phyloP scores from a whole-genome alignment of 2,113 vertebrate genomes.

The Rostratula benghalensis region DNA sequence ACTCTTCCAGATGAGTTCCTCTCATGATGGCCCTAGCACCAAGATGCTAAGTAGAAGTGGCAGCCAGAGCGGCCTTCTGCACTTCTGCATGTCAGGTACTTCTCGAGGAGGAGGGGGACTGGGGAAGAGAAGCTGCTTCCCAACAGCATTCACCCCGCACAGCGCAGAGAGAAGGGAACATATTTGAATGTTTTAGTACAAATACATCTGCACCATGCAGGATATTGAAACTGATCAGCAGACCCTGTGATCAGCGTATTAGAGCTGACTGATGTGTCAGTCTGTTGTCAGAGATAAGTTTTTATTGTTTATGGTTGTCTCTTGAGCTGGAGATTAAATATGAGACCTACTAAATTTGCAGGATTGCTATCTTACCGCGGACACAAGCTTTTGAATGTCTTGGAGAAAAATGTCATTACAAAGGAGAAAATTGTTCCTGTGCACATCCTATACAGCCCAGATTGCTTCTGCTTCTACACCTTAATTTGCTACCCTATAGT shows the following conservation, averaged over 20 bases:
- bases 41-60: constrained; percentile 7
- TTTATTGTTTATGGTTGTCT: constrained; percentile 8
- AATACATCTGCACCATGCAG: not conserved
- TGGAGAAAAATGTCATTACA: not conserved
- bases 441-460: not conserved
- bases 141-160: not conserved
- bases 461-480: not conserved
- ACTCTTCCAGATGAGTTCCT: not conserved
- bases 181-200: constrained; percentile 2
- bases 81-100: not conserved
- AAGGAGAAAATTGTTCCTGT: not conserved
- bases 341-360: not conserved
- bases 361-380: not conserved
- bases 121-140: not conserved
- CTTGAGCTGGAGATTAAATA: constrained; percentile 6
- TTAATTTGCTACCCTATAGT: not conserved
- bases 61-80: not conserved
- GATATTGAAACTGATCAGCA: constrained; percentile 10
- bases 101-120: not conserved
- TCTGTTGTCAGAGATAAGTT: not conserved
- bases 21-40: not conserved
- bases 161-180: not conserved
- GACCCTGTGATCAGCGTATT: not conserved
- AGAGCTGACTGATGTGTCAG: not conserved
- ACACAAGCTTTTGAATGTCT: not conserved